Percentiles rank a stretch among this genome's conserved stretches.
Conservation (phyloP, 2,113 vertebrate genomes). For the Ginglymostoma cirratum region DNA sequence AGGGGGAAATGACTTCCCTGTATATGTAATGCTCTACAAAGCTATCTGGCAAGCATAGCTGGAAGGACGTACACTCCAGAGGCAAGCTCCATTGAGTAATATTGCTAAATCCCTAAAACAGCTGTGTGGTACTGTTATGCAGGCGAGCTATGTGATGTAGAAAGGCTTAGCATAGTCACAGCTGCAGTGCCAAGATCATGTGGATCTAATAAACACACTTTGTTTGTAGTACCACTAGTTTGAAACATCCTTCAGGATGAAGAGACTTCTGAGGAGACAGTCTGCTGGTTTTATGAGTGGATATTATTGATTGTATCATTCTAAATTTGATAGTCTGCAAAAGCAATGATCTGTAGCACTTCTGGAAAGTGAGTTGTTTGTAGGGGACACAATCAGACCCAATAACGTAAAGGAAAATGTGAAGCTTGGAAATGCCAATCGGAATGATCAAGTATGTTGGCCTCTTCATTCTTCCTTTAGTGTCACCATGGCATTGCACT, state of each 20-base stretch:
- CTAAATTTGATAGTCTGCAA: no score
- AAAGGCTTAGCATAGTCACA: background rate
- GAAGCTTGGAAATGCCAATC: background rate
- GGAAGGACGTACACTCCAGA: background rate
- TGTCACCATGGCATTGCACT: background rate
- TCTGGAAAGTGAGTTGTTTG: background rate
- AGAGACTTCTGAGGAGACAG: background rate
- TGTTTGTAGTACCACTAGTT: background rate
- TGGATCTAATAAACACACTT: background rate
- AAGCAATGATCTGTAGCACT: background rate
- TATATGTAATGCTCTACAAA: background rate
- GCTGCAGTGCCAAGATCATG: background rate
- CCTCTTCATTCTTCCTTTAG: background rate
- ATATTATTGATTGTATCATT: background rate
- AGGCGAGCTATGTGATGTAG: background rate
- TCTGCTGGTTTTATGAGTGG: background rate
- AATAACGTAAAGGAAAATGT: background rate
- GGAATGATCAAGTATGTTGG: background rate
- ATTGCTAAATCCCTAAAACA: background rate
- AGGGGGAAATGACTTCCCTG: background rate
- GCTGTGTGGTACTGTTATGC: background rate
- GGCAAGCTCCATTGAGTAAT: background rate
- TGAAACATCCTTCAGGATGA: background rate
- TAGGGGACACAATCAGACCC: background rate
- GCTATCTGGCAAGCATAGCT: background rate